Evolutionary conservation across 1,140 invertebrate genomes (phyloP).

Genomic region (Sycophila sp.): DNA sequence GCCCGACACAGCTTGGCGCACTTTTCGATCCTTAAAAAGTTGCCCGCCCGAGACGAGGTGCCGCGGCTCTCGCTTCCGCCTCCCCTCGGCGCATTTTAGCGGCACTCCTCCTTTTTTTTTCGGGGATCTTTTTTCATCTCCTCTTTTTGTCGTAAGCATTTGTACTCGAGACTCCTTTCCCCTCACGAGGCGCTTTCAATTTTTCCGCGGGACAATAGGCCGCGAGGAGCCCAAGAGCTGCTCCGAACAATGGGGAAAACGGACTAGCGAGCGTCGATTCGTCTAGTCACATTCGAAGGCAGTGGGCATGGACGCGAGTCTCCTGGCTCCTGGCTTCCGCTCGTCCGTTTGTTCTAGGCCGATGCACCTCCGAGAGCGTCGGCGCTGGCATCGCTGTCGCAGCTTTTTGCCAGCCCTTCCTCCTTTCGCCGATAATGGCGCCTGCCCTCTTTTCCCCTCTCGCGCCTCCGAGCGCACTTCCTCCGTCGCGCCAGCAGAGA

Average conservation of each 20-base stretch:
- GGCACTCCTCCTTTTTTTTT: background rate
- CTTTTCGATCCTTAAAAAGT: slow-evolving; percentile 17
- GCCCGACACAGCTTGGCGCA: background rate
- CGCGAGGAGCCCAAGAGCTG: slow-evolving; percentile 12
- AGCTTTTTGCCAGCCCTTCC: background rate
- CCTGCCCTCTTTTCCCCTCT: too few species aligned
- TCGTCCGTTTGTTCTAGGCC: slow-evolving; percentile 14
- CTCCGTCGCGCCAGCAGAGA: too few species aligned
- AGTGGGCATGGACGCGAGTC: background rate
- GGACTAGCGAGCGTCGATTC: slow-evolving; percentile 6
- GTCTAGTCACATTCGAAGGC: slow-evolving; percentile 9
- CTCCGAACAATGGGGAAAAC: slow-evolving; percentile 14
- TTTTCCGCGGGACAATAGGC: slow-evolving; percentile 16
- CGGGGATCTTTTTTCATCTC: background rate
- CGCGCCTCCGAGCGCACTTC: too few species aligned
- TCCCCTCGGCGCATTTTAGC: background rate
- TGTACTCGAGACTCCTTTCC: too few species aligned
- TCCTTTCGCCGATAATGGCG: background rate
- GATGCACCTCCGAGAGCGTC: slow-evolving; percentile 9
- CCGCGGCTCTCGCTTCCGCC: background rate
- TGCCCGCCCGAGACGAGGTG: background rate
- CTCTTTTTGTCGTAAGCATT: background rate
- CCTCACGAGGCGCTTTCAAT: slow-evolving; percentile 12
- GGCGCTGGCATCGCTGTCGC: background rate
- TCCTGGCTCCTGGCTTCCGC: background rate